These are phyloP conservation scores for Myrmecobius fasciatus DNA, from an alignment of 2,113 vertebrate species.

Conservation along the genomic window DNA sequence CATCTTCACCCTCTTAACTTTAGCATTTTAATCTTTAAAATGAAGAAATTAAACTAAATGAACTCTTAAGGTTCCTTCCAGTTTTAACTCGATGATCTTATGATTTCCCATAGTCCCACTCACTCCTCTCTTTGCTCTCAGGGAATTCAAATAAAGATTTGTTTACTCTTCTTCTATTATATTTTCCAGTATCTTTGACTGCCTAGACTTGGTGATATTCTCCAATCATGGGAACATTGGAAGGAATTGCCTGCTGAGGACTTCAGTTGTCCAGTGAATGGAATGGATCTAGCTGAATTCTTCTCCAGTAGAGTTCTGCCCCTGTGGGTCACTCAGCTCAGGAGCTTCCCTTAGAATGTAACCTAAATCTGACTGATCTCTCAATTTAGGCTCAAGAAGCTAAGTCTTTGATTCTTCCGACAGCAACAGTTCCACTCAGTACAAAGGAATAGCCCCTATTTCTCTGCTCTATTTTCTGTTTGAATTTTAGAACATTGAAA, in stretches of 20 bases:
- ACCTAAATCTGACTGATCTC: neutral
- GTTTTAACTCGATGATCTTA: neutral
- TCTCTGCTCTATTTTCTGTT: neutral
- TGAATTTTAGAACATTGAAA: neutral
- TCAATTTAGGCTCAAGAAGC: neutral
- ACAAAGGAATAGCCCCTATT: neutral
- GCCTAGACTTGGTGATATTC: neutral
- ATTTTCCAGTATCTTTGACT: neutral
- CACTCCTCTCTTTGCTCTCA: neutral
- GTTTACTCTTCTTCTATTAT: neutral
- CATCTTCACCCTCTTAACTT: neutral
- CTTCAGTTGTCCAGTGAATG: neutral
- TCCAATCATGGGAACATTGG: neutral
- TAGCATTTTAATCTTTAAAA: neutral
- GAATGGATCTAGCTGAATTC: neutral
- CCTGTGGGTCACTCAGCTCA: neutral
- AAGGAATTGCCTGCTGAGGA: neutral
- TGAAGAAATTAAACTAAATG: neutral
- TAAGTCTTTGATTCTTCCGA: neutral
- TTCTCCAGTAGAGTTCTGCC: neutral
- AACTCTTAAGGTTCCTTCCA: neutral
- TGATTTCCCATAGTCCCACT: neutral
- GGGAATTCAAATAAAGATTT: neutral
- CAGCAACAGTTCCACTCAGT: too few species aligned
- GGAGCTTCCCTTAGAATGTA: neutral